Conservation (phyloP, 2,113 vertebrate species). For the Syngnathus floridae region DNA sequence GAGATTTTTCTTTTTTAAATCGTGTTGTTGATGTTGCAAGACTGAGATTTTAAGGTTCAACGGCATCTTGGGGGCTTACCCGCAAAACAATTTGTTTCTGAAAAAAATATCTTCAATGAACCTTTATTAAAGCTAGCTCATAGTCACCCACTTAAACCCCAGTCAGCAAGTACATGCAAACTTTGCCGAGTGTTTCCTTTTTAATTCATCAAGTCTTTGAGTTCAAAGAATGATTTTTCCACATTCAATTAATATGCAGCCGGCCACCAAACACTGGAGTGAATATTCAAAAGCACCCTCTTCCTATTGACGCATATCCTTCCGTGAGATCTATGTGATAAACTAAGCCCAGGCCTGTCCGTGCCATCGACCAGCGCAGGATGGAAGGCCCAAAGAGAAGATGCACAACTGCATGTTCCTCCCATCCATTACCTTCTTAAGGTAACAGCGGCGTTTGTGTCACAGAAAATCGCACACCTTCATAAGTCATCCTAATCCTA, state of each 20-base stretch:
- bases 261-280: conserved; percentile 27
- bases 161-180: background rate
- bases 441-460: conserved; percentile 17
- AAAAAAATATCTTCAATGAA: background rate
- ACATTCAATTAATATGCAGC: conserved; percentile 43
- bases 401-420: conserved; percentile 65
- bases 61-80: background rate
- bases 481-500: conserved; percentile 34
- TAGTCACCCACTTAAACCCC: conserved; percentile 27
- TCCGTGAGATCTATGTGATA: conserved; percentile 54
- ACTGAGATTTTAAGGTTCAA: background rate
- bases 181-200: background rate
- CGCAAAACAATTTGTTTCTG: background rate
- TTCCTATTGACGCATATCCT: conserved; percentile 58
- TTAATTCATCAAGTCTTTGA: conserved; percentile 12
- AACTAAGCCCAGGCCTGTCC: conserved; percentile 60
- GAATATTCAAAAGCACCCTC: conserved; percentile 58
- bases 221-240: conserved; percentile 17
- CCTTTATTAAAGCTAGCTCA: background rate
- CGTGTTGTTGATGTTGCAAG: background rate
- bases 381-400: conserved; percentile 58
- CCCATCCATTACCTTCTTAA: conserved; percentile 62
- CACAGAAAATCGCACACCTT: conserved; percentile 21
- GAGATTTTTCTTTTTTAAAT: background rate
- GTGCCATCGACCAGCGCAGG: conserved; percentile 56